Base-by-base conservation (phyloP, 2,113 vertebrate genomes). In the Limanda limanda region DNA sequence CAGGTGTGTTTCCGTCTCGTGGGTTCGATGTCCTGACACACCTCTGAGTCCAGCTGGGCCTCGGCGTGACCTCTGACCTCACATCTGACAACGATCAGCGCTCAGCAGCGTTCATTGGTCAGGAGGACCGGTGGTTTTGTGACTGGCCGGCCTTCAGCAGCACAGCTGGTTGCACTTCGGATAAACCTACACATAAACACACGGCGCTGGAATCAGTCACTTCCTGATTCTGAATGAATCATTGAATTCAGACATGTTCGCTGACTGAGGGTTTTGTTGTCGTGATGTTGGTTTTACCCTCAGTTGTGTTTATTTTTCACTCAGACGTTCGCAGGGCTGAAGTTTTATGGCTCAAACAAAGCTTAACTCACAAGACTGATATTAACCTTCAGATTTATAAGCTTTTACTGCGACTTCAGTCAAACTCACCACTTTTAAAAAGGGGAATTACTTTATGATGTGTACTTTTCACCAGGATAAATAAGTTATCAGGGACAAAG, bases 41-140 rank as follows among this genome's bases (percentile, higher is more conserved):
- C 72, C 84, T 78, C 82, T 56, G 8, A 6, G 70, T 71, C 80
- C 84, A 82, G 86, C 71, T 80, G 85, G 62, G 83, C 48, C 62
- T 51, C 52, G 2, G 21, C 1, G 13, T 21, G 18, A 77, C 87
- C 84, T 82, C 68, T 81, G 23, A 87, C 85, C 80, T 20, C 10
- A 85, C 89, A 90, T 84, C 89, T 93, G 91, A 86, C 87, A 90
- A 60, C 84, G 59, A 82, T 91, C 78, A 89, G 4, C 61, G 31
- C 74, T 76, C 73, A 27, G 18, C 51, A 68, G 59, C 59, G 37
- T 45, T 70, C 11, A 68, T 54, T 83, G 62, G 80, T 78, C 21
- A 3, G 1, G 52, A 3, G 1, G 52, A 61, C 18, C 24, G 54
- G 76, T 7, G 47, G 1, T 31, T 15, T 18, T 6, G 18, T 5